phyloP scores from a whole-genome alignment of 2,888 invertebrate genomes.

The Dolomedes plantarius region DNA sequence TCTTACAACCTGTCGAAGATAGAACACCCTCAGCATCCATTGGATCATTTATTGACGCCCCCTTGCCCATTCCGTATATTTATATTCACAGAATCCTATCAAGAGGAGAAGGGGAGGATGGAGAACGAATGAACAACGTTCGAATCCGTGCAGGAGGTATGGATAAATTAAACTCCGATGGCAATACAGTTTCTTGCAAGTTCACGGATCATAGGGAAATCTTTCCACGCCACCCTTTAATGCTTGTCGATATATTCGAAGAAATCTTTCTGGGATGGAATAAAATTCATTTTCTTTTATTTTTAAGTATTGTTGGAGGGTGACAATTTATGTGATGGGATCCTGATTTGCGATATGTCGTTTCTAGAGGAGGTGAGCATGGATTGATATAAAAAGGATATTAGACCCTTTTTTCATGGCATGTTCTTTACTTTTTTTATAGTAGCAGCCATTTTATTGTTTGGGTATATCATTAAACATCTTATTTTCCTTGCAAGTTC shows the following conservation, averaged over 20 bases:
- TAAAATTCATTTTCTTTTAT: constrained; percentile 69
- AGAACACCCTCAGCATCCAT: not conserved
- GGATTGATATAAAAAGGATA: too few relatives aligned
- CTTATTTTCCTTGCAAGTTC: too few relatives aligned
- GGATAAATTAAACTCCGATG: constrained; percentile 52
- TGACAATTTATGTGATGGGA: constrained; percentile 1
- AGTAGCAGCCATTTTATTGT: too few relatives aligned
- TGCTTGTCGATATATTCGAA: constrained; percentile 67
- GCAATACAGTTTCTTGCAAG: constrained; percentile 27
- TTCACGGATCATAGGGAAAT: constrained; percentile 41
- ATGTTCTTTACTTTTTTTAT: too few relatives aligned
- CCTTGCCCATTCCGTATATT: not conserved
- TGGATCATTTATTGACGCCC: not conserved
- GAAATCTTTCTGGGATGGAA: constrained; percentile 42
- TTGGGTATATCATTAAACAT: too few relatives aligned
- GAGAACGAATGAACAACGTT: constrained; percentile 24
- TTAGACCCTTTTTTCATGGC: too few relatives aligned
- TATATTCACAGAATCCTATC: constrained; percentile 10
- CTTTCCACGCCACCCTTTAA: constrained; percentile 35
- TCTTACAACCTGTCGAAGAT: not conserved
- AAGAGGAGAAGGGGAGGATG: not conserved
- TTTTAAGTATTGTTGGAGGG: constrained; percentile 34
- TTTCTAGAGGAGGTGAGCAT: too few relatives aligned
- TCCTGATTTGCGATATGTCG: constrained; percentile 17
- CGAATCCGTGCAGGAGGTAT: constrained; percentile 5